A percentile compares a stretch with the other conserved stretches of the same genome.
Evolutionary conservation across 2,888 invertebrate genomes (phyloP).

Genomic region (Dicycla oo): DNA sequence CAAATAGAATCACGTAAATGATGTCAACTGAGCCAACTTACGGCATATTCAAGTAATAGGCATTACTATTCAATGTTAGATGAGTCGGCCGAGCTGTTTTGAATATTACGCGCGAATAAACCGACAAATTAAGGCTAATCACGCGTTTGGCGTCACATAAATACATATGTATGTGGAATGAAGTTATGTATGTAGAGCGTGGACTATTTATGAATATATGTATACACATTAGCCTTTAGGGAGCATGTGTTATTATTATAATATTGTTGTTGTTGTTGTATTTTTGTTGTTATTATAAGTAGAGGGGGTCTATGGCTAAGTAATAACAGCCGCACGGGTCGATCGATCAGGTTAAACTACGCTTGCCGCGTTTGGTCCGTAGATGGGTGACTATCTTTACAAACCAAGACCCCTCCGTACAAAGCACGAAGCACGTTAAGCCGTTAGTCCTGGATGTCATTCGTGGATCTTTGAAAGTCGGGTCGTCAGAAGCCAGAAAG

Average conservation of each 20-base stretch:
- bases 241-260: not conserved
- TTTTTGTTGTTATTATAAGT: no score
- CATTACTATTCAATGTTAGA: conserved; percentile 59
- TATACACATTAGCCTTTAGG: not conserved
- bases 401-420: no score
- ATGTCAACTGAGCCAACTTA: conserved; percentile 43
- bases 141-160: conserved; percentile 30
- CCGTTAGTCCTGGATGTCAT: no score
- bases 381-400: no score
- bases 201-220: conserved; percentile 19
- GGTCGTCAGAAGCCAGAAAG: no score
- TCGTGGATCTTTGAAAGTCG: no score
- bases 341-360: no score
- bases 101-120: conserved; percentile 36
- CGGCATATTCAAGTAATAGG: conserved; percentile 37
- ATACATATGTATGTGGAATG: conserved; percentile 21
- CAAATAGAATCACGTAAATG: conserved; percentile 47
- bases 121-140: conserved; percentile 42
- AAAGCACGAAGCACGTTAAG: no score
- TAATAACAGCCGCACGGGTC: no score
- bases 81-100: conserved; percentile 31
- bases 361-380: no score
- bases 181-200: conserved; percentile 39
- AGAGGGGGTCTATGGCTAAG: no score
- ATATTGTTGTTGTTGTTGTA: no score